Evolutionary conservation across 2,888 invertebrate species (phyloP).

Genomic region (Thymelicus lineola): DNA sequence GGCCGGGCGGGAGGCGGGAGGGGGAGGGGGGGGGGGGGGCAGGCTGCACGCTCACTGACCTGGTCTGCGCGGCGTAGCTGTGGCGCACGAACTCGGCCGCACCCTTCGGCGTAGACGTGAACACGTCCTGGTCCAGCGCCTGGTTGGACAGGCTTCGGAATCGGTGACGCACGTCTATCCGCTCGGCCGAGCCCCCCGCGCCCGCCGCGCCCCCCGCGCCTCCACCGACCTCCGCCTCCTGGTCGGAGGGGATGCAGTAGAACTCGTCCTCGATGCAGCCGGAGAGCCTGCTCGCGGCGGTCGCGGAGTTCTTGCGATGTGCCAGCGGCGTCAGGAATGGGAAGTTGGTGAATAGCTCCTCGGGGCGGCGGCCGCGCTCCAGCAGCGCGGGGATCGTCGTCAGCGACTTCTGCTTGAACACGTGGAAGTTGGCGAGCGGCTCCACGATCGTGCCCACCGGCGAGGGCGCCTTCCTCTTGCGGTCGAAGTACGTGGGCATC

Average conservation of each 20-base stretch:
- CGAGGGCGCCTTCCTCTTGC: constrained; percentile 66
- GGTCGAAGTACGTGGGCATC: constrained; percentile 80
- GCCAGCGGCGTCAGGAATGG: constrained; percentile 86
- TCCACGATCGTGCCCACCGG: constrained; percentile 60
- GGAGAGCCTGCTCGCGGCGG: constrained; percentile 65
- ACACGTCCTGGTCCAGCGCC: constrained; percentile 52
- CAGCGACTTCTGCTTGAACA: constrained; percentile 79
- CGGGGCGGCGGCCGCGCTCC: constrained; percentile 64
- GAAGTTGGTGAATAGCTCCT: constrained; percentile 83
- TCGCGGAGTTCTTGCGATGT: constrained; percentile 76
- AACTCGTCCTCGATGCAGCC: constrained; percentile 80
- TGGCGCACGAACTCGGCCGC: constrained; percentile 56
- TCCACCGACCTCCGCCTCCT: constrained; percentile 57
- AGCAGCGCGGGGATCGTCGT: constrained; percentile 76
- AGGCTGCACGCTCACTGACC: constrained; percentile 55
- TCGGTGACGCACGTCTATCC: constrained; percentile 64
- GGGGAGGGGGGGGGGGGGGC: constrained; percentile 25
- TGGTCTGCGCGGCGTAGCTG: constrained; percentile 70
- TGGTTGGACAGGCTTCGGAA: constrained; percentile 63
- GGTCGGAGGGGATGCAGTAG: constrained; percentile 72
- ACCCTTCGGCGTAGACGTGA: constrained; percentile 66
- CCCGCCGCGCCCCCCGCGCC: constrained; percentile 37
- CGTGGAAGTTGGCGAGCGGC: constrained; percentile 76
- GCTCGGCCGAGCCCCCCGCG: constrained; percentile 47
- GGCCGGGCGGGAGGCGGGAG: constrained; percentile 30